Conservation (phyloP, 92 coral and sea anemone genomes). For the Porites divaricata region DNA sequence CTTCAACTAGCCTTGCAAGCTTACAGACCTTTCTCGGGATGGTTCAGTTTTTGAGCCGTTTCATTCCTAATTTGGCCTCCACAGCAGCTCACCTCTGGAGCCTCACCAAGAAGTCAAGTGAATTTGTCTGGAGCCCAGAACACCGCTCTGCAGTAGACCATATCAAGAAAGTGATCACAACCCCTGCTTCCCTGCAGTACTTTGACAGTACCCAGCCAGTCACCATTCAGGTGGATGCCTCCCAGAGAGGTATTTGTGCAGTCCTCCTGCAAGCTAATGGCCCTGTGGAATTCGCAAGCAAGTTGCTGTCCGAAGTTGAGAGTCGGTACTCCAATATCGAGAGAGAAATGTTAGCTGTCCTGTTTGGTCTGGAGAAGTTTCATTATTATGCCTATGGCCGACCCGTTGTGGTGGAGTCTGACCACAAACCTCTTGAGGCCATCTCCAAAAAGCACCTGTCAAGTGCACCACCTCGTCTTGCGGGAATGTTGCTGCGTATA, state of each 20-base stretch:
- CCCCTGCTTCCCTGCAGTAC: conserved; percentile 54
- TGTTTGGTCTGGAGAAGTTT: conserved; percentile 61
- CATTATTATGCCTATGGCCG: conserved; percentile 66
- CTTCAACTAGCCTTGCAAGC: conserved; percentile 54
- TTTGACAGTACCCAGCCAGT: conserved; percentile 66
- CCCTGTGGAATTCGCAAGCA: conserved; percentile 72
- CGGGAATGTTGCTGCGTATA: conserved; percentile 53
- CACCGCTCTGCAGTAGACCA: conserved; percentile 52
- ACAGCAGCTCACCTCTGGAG: conserved; percentile 66
- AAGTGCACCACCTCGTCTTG: conserved; percentile 51
- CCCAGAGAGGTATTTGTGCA: conserved; percentile 64
- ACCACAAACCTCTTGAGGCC: conserved; percentile 73
- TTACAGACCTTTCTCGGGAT: conserved; percentile 66
- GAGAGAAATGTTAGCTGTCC: conserved; percentile 69
- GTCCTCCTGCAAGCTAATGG: conserved; percentile 64
- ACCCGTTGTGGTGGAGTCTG: conserved; percentile 63
- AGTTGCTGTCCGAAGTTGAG: conserved; percentile 51
- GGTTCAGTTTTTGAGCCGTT: conserved; percentile 66
- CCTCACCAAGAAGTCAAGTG: conserved; percentile 62
- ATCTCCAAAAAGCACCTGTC: conserved; percentile 58
- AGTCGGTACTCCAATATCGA: conserved; percentile 73
- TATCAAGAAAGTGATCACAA: conserved; percentile 54
- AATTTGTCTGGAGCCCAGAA: conserved; percentile 56
- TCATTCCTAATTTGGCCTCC: conserved; percentile 62
- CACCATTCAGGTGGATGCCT: conserved; percentile 66